Evolutionary conservation across 2,888 invertebrate genomes (phyloP).

Genomic region (Yponomeuta evonymella): DNA sequence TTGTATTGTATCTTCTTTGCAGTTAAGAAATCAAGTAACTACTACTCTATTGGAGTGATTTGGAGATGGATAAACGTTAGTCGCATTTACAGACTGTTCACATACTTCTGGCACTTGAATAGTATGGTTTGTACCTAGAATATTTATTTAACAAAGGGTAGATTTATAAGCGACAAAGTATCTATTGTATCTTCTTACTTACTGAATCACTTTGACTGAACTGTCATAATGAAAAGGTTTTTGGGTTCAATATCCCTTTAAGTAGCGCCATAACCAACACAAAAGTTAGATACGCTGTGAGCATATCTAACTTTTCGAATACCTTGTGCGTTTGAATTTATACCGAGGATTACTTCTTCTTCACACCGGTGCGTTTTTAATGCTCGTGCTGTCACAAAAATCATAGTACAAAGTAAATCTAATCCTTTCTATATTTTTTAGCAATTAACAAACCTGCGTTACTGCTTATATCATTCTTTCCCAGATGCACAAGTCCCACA

Average conservation of each 20-base stretch:
- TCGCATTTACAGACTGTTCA: constrained; percentile 52
- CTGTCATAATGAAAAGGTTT: too few relatives aligned
- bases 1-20: background rate
- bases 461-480: constrained; percentile 14
- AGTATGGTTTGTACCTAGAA: background rate
- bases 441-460: too few relatives aligned
- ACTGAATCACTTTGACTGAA: too few relatives aligned
- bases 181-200: too few relatives aligned
- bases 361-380: too few relatives aligned
- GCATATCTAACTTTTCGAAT: too few relatives aligned
- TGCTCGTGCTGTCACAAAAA: background rate
- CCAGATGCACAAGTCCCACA: constrained; percentile 53
- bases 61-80: constrained; percentile 50
- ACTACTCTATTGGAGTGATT: constrained; percentile 22
- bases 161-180: too few relatives aligned
- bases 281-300: too few relatives aligned
- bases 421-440: background rate
- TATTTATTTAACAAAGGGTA: background rate
- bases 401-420: background rate
- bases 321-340: too few relatives aligned
- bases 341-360: background rate
- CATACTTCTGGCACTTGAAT: constrained; percentile 30
- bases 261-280: too few relatives aligned
- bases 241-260: too few relatives aligned
- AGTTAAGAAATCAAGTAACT: background rate